These are phyloP conservation scores for Polydrusus pterygomalis DNA, from an alignment of 2,888 invertebrate species.

Conservation along the genomic window DNA sequence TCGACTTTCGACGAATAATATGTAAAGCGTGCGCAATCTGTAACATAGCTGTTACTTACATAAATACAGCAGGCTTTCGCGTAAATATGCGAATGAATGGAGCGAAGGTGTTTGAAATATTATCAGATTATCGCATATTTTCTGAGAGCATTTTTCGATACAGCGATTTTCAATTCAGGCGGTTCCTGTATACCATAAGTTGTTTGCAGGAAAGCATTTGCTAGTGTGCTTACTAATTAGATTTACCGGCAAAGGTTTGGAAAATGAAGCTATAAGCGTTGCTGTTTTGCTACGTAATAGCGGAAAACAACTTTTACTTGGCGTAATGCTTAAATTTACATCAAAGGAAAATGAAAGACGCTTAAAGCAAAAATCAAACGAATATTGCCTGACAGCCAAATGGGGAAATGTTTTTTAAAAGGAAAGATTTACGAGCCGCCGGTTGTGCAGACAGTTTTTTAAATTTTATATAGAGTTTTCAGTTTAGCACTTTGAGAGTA, in stretches of 20 bases:
- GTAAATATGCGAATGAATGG: slow-evolving; percentile 32
- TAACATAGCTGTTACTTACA: slow-evolving; percentile 45
- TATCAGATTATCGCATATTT: slow-evolving; percentile 4
- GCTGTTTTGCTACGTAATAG: too few relatives aligned
- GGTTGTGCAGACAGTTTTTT: too few relatives aligned
- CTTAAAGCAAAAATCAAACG: too few relatives aligned
- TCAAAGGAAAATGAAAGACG: too few relatives aligned
- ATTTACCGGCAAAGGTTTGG: background rate
- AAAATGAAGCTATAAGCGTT: background rate
- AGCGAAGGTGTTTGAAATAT: slow-evolving; percentile 24
- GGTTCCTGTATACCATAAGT: too few relatives aligned
- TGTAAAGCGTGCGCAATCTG: slow-evolving; percentile 37
- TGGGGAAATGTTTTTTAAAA: too few relatives aligned
- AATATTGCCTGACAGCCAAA: too few relatives aligned
- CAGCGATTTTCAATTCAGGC: slow-evolving; percentile 1
- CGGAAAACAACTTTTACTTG: too few relatives aligned
- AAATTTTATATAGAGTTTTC: too few relatives aligned
- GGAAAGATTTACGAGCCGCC: too few relatives aligned
- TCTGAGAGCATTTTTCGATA: slow-evolving; percentile 19
- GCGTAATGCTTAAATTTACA: too few relatives aligned
- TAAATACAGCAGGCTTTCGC: slow-evolving; percentile 28
- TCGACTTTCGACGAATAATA: slow-evolving; percentile 40
- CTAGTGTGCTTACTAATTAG: background rate
- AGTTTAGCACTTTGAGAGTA: too few relatives aligned
- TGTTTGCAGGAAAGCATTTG: slow-evolving; percentile 4